Evolutionary conservation across 2,888 invertebrate genomes (phyloP).

Genomic region (Spialia ferax): DNA sequence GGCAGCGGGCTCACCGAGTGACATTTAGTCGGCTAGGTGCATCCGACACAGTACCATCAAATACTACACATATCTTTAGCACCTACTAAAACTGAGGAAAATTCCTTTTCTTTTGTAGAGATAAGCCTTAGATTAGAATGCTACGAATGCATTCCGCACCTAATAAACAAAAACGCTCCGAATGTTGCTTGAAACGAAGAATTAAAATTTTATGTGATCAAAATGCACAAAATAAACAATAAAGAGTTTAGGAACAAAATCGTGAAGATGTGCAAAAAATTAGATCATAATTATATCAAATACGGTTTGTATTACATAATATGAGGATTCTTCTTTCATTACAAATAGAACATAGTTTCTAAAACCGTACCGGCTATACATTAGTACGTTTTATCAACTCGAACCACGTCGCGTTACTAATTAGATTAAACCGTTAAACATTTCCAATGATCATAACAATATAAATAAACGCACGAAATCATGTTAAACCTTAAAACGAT

Average conservation of each 20-base stretch:
- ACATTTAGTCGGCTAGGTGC: conserved; percentile 84
- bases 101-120: not conserved
- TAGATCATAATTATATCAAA: too few relatives aligned
- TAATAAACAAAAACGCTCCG: too few relatives aligned
- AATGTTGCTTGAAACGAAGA: too few relatives aligned
- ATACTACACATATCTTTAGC: conserved; percentile 52
- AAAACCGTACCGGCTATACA: conserved; percentile 21
- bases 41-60: conserved; percentile 70
- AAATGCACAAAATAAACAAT: too few relatives aligned
- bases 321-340: too few relatives aligned
- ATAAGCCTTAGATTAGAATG: too few relatives aligned
- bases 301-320: too few relatives aligned
- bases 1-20: conserved; percentile 79
- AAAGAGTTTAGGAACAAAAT: too few relatives aligned
- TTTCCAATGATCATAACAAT: conserved; percentile 64
- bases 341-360: conserved; percentile 37
- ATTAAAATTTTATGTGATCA: too few relatives aligned
- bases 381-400: conserved; percentile 39
- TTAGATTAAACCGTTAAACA: conserved; percentile 79
- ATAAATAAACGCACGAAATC: conserved; percentile 57
- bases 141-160: too few relatives aligned
- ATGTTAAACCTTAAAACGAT: conserved; percentile 22
- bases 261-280: too few relatives aligned
- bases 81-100: conserved; percentile 7
- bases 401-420: conserved; percentile 64